Evolutionary conservation across 2,797 vertebrate species (phyloP), one percentile per base, ranked within the genome.

Genomic region (Danio choprae): DNA sequence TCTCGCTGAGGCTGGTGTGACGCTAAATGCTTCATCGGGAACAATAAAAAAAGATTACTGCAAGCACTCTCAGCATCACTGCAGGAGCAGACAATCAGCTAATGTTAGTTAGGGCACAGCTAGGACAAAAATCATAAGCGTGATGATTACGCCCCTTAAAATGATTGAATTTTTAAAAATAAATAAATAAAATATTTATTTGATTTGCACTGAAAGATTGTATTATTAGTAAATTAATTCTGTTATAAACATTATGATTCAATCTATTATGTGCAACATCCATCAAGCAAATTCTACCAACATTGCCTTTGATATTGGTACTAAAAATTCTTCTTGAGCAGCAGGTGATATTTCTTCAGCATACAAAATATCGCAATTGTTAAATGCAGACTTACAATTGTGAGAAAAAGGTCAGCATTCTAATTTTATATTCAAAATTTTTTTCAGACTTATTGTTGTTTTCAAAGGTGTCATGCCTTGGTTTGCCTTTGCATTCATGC

Each of bases 11-110:
- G 40, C 62, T 56, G 51, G 50, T 71, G 59, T 48, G 38, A 81
- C 63, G 64, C 68, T 69, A 58, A 77, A 62, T 68, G 38, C 22
- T 78, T 74, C 40, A 29, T 79, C 38, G 11, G 63, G 20, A 79
- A 64, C 53, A 55, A 62, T 62, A 12, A 29, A 58, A 78, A 56
- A 38, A 51, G 60, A 78, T 44, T 56, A 46, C 58, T 56, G 16
- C 5, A 36, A 68, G 18, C 40, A 36, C 16, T 63, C 74, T 75
- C 48, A 50, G 58, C 67, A n/a, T 65, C 18, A 62, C 44, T 63
- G 53, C 53, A 56, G 40, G 20, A 40, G 44, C 38, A 56, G 71
- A 46, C 16, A 20, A 62, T 70, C 71, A 63, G 22, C 53, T 63
- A 56, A 59, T 69, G 16, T 48, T 46, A 51, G 38, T 40, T 63